Evolutionary conservation across 1,140 invertebrate species (phyloP).

Genomic region (Oncopodura yosiiana): DNA sequence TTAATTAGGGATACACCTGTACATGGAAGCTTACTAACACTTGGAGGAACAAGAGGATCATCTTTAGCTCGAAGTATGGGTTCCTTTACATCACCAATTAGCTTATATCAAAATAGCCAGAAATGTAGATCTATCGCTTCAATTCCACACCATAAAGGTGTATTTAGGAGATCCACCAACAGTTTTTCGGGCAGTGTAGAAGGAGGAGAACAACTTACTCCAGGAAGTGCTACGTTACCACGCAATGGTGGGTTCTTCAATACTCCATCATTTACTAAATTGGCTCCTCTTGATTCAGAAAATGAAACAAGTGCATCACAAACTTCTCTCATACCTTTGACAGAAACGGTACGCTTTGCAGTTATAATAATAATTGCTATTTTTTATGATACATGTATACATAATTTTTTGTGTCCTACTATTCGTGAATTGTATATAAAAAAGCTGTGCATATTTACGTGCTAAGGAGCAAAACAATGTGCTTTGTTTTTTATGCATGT

Average conservation of each 20-base stretch:
- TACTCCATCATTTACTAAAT: slow-evolving; percentile 7
- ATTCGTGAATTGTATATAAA: too few relatives aligned
- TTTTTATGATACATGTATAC: too few relatives aligned
- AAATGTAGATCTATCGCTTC: slow-evolving; percentile 17
- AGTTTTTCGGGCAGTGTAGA: slow-evolving; percentile 4
- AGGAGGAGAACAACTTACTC: not conserved
- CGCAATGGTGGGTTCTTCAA: not conserved
- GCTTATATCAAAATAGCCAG: slow-evolving; percentile 14
- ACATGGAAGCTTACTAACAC: not conserved
- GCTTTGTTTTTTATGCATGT: not conserved
- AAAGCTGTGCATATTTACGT: too few relatives aligned
- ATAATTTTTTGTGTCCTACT: too few relatives aligned
- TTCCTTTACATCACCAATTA: slow-evolving; percentile 26
- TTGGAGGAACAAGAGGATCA: not conserved
- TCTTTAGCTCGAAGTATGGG: slow-evolving; percentile 12
- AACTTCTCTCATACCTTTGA: not conserved
- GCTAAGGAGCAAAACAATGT: too few relatives aligned
- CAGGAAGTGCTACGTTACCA: not conserved
- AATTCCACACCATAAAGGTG: not conserved
- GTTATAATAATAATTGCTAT: too few relatives aligned
- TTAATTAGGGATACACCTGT: not conserved
- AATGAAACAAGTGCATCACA: not conserved
- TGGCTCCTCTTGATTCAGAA: not conserved
- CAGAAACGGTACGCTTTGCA: too few relatives aligned
- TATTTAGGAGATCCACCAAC: slow-evolving; percentile 16